phyloP scores from a whole-genome alignment of 2,113 vertebrate species.

The Amphilophus citrinellus region DNA sequence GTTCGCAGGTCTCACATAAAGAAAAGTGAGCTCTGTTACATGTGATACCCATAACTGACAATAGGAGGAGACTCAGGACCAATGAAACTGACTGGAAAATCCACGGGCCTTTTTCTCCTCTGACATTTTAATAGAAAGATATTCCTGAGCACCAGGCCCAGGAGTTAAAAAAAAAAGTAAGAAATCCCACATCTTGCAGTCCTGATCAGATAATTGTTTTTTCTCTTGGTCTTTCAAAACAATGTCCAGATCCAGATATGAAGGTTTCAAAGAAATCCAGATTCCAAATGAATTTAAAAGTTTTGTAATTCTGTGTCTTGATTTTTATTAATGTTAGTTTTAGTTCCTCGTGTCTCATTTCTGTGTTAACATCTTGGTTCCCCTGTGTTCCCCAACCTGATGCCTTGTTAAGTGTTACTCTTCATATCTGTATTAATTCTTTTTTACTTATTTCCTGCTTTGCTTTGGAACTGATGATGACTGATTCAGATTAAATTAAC shows the following conservation, averaged over 20 bases:
- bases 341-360: not conserved
- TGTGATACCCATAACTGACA: slow-evolving; percentile 16
- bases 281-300: not conserved
- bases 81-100: not conserved
- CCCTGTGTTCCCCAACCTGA: not conserved
- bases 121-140: not conserved
- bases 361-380: not conserved
- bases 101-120: not conserved
- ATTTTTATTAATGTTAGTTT: not conserved
- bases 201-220: not conserved
- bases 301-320: not conserved
- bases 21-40: not conserved
- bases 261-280: not conserved
- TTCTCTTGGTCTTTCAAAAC: not conserved
- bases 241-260: not conserved
- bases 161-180: not conserved
- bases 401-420: rapidly evolving
- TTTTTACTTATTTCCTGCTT: not conserved
- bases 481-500: not conserved
- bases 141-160: not conserved
- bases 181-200: not conserved
- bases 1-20: not conserved
- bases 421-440: not conserved
- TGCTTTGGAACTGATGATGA: not conserved
- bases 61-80: slow-evolving; percentile 18